A percentile compares a stretch with the other conserved stretches of the same genome.
Conservation (phyloP, 35 echinoderm and acorn worm genomes). For the Apostichopus californicus region DNA sequence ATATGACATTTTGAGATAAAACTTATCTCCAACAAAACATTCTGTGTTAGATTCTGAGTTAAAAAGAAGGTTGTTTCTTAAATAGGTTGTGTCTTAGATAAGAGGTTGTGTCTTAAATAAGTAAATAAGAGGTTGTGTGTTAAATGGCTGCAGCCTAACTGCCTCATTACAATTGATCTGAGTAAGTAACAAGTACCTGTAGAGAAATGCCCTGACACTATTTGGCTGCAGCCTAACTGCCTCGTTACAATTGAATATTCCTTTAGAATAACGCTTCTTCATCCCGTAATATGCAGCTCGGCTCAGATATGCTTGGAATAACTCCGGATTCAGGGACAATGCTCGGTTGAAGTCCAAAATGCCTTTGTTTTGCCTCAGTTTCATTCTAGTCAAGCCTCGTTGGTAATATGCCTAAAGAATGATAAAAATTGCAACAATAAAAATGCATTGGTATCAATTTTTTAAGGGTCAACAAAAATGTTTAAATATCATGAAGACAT, state of each 20-base stretch:
- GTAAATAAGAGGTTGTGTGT: no score
- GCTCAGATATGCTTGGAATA: conserved; percentile 95
- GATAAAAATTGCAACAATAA: background rate
- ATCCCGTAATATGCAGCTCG: conserved; percentile 97
- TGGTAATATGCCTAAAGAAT: conserved; percentile 92
- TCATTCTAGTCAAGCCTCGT: conserved; percentile 87
- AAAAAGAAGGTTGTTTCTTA: no score
- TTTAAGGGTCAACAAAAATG: no score
- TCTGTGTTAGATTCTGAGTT: no score
- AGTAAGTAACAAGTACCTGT: conserved; percentile 62
- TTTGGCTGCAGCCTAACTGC: conserved; percentile 88
- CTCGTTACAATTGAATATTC: conserved; percentile 95
- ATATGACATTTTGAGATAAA: no score
- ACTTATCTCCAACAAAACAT: no score
- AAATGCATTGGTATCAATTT: no score
- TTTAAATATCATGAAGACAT: no score
- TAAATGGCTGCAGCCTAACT: conserved; percentile 82
- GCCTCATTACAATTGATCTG: conserved; percentile 70
- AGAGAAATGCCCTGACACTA: conserved; percentile 93
- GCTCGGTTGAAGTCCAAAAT: conserved; percentile 98
- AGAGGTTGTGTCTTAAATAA: no score
- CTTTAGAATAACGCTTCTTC: conserved; percentile 94
- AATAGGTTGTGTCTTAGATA: no score
- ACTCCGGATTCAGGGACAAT: conserved; percentile 83
- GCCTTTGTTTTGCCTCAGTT: conserved; percentile 87